Evolutionary conservation across 2,888 invertebrate genomes (phyloP).

Genomic region (Ptilodon capucinus): DNA sequence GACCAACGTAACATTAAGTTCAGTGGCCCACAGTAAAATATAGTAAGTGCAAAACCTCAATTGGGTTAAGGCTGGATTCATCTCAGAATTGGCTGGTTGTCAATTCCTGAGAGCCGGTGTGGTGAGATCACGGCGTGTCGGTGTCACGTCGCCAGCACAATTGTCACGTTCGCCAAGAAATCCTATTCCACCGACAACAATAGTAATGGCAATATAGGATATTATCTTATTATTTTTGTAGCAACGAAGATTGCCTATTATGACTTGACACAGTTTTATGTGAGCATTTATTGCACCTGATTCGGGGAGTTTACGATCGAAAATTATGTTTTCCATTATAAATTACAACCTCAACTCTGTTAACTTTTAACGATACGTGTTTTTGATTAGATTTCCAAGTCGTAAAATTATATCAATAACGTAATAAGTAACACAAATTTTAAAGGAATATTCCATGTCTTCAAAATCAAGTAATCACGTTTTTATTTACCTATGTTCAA

Average conservation of each 20-base stretch:
- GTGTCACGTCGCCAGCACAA: constrained; percentile 58
- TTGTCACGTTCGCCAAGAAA: constrained; percentile 65
- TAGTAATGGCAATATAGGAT: constrained; percentile 32
- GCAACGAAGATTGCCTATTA: constrained; percentile 24
- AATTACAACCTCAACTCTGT: not conserved
- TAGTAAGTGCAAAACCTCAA: constrained; percentile 5
- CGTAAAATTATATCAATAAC: too few species aligned
- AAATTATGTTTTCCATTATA: not conserved
- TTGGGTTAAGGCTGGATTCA: constrained; percentile 31
- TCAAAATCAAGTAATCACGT: too few species aligned
- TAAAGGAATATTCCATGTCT: too few species aligned
- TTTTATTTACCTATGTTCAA: too few species aligned
- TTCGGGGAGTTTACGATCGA: not conserved
- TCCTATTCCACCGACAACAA: constrained; percentile 47
- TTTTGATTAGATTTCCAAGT: too few species aligned
- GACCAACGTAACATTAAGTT: not conserved
- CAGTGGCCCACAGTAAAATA: not conserved
- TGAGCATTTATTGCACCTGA: too few species aligned
- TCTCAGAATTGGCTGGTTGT: constrained; percentile 36
- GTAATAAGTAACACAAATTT: too few species aligned
- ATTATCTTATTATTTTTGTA: constrained; percentile 25
- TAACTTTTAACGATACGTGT: too few species aligned
- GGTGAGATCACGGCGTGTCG: constrained; percentile 57
- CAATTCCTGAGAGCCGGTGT: constrained; percentile 37
- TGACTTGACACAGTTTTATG: constrained; percentile 5